Evolutionary conservation across 2,113 vertebrate genomes (phyloP), one percentile per base, ranked within the genome.

Genomic region (Siniperca knerii): DNA sequence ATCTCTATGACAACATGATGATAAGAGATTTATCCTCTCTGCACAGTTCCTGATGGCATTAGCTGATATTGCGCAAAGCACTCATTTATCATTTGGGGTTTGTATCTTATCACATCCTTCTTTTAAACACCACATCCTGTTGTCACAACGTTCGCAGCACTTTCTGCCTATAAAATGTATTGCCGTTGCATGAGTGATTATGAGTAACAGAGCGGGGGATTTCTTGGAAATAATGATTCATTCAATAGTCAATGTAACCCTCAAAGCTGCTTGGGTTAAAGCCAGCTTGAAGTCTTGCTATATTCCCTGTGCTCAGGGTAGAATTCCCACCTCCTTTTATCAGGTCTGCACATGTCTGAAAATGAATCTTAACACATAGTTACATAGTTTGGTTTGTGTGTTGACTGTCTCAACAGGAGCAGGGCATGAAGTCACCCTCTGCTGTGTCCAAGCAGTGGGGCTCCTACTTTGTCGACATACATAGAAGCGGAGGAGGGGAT

Each of bases 401-500:
- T 82, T 9, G 40, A 62, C 58, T 84, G 42, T 74, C 58, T 85
- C 61, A 16, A 73, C 94, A 98, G 98, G 95, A 72, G 44, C 94
- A 95, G 82, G 93, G 95, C 68, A 95, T 94, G 88, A 96, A 97
- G 94, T 89, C 95, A 55, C 96, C 97, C 37, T 96, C 96, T 7
- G 95, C 92, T 4, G 60, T 85, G 7, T 99, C 98, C 75, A 93
- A 96, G 64, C 97, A 97, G 89, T 99, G 98, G 98, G 98, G 98
- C 68, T 99, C 98, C 50, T 99, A 97, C 94, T 99, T 99, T 89
- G 77, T 96, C 67, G 98, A 99, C 68, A 90, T 91, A 4, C 75
- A 96, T 66, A 92, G 86, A 10, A 89, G 93, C 29, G 87, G 79
- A 76, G 96, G 94, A 87, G 95, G 90, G 6, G 95, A 94, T 52